Percentiles rank a stretch among this genome's conserved stretches.
These are phyloP conservation scores for Machaerirhynchus nigripectus DNA, from an alignment of 2,113 vertebrate species.

Conservation along the genomic window DNA sequence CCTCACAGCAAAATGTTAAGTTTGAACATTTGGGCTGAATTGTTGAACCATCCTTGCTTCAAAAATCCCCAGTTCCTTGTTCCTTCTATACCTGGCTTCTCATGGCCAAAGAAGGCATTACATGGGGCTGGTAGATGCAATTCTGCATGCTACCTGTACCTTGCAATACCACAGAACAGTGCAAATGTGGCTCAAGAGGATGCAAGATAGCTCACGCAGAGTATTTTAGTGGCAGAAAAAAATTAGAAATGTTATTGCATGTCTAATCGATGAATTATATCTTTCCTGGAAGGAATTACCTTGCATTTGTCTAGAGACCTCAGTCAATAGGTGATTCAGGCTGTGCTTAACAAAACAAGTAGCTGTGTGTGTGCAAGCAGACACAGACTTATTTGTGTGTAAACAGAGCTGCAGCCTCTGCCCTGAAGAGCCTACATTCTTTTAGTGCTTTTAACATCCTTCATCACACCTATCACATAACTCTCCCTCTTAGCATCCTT, in stretches of 20 bases:
- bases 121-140: neutral
- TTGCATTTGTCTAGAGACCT: neutral
- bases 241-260: neutral
- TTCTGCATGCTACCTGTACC: neutral
- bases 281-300: neutral
- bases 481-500: neutral
- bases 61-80: neutral
- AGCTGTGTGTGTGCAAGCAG: neutral
- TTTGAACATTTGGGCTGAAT: neutral
- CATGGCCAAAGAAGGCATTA: neutral
- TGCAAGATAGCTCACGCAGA: neutral
- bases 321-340: neutral
- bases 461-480: neutral
- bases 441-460: neutral
- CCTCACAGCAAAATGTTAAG: neutral
- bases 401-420: neutral
- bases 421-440: neutral
- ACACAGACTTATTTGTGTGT: neutral
- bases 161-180: neutral
- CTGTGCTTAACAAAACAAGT: neutral
- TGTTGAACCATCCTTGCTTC: neutral
- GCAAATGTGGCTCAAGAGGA: neutral
- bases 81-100: neutral
- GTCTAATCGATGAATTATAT: neutral
- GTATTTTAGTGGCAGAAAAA: neutral